phyloP scores from a whole-genome alignment of 2,888 invertebrate species.

The Stictocephala bisonia region DNA sequence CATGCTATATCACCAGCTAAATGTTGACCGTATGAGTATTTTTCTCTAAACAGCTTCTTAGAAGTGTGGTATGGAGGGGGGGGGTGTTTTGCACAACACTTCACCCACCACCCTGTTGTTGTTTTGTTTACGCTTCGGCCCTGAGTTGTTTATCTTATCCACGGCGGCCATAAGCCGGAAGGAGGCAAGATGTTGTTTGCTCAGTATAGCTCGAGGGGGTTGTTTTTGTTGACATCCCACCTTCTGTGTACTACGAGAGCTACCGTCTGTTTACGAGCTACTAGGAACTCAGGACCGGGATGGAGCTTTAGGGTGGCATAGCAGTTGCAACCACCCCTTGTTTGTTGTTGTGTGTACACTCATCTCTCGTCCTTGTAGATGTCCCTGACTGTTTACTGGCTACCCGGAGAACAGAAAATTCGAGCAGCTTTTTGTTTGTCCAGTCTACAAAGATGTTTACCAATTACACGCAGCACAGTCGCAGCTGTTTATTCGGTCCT shows the following conservation, averaged over 20 bases:
- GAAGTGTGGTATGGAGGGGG: neutral
- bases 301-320: neutral
- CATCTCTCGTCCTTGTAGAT: conserved; percentile 23
- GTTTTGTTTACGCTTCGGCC: conserved; percentile 49
- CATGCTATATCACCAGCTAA: no score
- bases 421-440: no score
- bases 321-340: neutral
- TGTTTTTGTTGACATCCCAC: conserved; percentile 47
- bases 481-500: conserved; percentile 39
- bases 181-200: conserved; percentile 46
- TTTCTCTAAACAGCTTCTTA: no score
- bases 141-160: conserved; percentile 50
- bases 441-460: no score
- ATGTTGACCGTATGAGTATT: no score
- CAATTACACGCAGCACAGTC: conserved; percentile 45
- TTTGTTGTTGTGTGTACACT: conserved; percentile 51
- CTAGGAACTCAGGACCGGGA: conserved; percentile 47
- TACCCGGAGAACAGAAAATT: conserved; percentile 49
- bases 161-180: conserved; percentile 45
- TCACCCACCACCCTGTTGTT: conserved; percentile 34
- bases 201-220: conserved; percentile 27
- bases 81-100: neutral
- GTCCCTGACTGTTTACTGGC: conserved; percentile 53
- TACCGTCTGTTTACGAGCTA: conserved; percentile 53
- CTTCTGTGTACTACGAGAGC: conserved; percentile 11